Evolutionary conservation across 35 echinoderm and acorn worm species (phyloP), one percentile per base, ranked within the genome.

Genomic region (Ophioderma brevispina): DNA sequence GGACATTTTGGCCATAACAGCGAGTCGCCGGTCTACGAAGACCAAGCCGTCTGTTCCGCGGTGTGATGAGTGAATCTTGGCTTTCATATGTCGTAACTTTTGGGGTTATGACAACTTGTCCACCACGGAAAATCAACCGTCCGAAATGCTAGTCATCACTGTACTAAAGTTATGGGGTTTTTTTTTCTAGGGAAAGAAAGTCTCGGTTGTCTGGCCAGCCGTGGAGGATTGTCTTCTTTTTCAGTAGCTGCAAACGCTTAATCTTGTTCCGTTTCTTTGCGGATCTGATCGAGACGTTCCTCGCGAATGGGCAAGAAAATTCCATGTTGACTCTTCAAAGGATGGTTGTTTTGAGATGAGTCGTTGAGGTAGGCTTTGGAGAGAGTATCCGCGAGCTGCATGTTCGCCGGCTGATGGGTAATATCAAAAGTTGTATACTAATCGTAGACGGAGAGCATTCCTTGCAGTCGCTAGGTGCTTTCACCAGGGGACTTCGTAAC

Each of bases 391-490:
- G n/a, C n/a, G n/a, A n/a, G n/a, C n/a, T n/a, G n/a, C n/a, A n/a
- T n/a, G n/a, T n/a, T n/a, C n/a, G n/a, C n/a, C n/a, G n/a, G n/a
- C n/a, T n/a, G n/a, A n/a, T n/a, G n/a, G n/a, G n/a, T n/a, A n/a
- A n/a, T n/a, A n/a, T n/a, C n/a, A n/a, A n/a, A n/a, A n/a, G n/a
- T n/a, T n/a, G n/a, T n/a, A n/a, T n/a, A n/a, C n/a, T n/a, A n/a
- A n/a, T n/a, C n/a, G n/a, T n/a, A n/a, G n/a, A n/a, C n/a, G n/a
- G n/a, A n/a, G n/a, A 96, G 35, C 55, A 95, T 77, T 1, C 90
- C 91, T 49, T 95, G 93, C 13, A 95, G 55, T 39, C 34, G 78
- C 46, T 95, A 33, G 93, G 93, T 76, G 88, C 90, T n/a, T n/a
- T n/a, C n/a, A n/a, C n/a, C n/a, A n/a, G n/a, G n/a, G n/a, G n/a